phyloP scores from a whole-genome alignment of 2,113 vertebrate genomes.

The Kobus ellipsiprymnus region DNA sequence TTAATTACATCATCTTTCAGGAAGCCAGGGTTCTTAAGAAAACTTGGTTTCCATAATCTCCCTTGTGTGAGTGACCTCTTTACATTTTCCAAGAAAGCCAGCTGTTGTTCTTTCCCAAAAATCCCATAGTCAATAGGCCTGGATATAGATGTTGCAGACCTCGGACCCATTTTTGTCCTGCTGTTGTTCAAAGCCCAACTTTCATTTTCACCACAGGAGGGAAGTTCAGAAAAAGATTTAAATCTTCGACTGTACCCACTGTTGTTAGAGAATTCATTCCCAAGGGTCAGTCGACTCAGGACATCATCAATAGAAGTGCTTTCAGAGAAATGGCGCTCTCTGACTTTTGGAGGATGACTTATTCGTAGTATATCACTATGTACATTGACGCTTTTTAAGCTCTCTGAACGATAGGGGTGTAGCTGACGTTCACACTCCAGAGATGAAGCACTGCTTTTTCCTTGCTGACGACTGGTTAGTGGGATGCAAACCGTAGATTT shows the following conservation, averaged over 20 bases:
- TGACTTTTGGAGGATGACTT: slow-evolving; percentile 54
- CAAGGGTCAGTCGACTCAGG: slow-evolving; percentile 2
- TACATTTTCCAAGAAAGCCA: slow-evolving; percentile 83
- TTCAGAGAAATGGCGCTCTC: slow-evolving; percentile 81
- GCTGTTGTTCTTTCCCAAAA: slow-evolving; percentile 85
- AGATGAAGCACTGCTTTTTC: slow-evolving; percentile 39
- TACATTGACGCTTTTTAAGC: slow-evolving; percentile 71
- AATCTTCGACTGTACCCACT: slow-evolving; percentile 63
- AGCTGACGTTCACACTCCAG: slow-evolving; percentile 5
- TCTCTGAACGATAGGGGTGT: slow-evolving; percentile 55
- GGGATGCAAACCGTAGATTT: slow-evolving; percentile 46
- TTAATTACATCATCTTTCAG: slow-evolving; percentile 67
- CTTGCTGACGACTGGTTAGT: slow-evolving; percentile 20
- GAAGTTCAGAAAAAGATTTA: slow-evolving; percentile 78
- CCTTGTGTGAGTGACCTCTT: slow-evolving; percentile 84
- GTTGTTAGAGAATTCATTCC: slow-evolving; percentile 20
- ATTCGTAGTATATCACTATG: neutral
- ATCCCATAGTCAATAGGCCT: slow-evolving; percentile 83
- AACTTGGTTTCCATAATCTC: slow-evolving; percentile 83
- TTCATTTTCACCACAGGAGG: slow-evolving; percentile 78
- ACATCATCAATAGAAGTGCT: slow-evolving; percentile 58
- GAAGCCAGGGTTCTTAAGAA: slow-evolving; percentile 80
- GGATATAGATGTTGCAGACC: slow-evolving; percentile 75
- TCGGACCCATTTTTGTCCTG: slow-evolving; percentile 52
- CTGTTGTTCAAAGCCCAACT: slow-evolving; percentile 61